Conservation (phyloP, 2,113 vertebrate genomes). For the Upupa epops region DNA sequence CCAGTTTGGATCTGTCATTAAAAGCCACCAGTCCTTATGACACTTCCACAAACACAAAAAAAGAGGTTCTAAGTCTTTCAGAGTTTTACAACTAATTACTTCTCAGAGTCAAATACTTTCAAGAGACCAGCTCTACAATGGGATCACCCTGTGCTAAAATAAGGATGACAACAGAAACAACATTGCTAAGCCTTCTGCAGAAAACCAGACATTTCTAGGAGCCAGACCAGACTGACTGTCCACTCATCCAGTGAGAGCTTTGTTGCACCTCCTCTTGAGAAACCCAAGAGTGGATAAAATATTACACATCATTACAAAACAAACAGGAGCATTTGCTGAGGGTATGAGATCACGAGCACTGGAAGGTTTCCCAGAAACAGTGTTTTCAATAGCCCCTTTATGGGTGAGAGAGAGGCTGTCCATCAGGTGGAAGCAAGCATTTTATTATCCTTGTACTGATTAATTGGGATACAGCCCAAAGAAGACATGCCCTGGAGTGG, state of each 20-base stretch:
- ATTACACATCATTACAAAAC: not conserved
- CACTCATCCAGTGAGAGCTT: not conserved
- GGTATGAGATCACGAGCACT: not conserved
- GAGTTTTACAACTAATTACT: not conserved
- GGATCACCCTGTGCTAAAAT: not conserved
- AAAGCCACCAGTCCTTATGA: not conserved
- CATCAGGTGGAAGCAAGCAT: not conserved
- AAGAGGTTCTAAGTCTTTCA: not conserved
- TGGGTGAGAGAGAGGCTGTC: not conserved
- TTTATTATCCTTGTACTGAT: conserved; percentile 16
- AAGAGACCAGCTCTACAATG: not conserved
- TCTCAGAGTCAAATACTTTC: not conserved
- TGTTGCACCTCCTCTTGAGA: not conserved
- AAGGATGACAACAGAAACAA: not conserved
- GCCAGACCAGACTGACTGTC: not conserved
- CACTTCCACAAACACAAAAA: not conserved
- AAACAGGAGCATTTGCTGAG: conserved; percentile 5
- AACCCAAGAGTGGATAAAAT: not conserved
- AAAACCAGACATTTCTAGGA: not conserved
- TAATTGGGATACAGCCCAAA: conserved; percentile 18
- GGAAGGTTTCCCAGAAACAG: conserved; percentile 22
- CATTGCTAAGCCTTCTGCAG: not conserved
- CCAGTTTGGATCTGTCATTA: not conserved
- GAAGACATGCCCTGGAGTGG: not conserved
- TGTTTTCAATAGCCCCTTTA: not conserved